Conservation (phyloP, 2,888 invertebrate species). For the Drosophila borealis region DNA sequence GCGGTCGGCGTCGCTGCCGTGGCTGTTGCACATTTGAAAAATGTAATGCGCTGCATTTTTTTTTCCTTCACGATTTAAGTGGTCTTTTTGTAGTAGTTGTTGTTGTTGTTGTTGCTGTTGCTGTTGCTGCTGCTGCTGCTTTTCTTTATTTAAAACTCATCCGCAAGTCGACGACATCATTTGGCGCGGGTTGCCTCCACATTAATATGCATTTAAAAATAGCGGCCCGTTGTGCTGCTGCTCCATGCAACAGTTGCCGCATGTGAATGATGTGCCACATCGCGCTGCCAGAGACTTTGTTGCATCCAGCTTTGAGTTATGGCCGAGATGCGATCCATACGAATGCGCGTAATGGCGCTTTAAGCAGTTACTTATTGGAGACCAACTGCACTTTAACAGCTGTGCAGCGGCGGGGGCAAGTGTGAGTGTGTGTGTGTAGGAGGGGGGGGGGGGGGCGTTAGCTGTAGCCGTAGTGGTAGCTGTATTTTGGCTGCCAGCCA, state of each 20-base stretch:
- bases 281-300: conserved; percentile 19
- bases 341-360: conserved; percentile 8
- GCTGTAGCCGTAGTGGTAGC: neutral
- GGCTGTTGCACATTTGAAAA: conserved; percentile 66
- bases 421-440: neutral
- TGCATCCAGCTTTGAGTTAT: conserved; percentile 14
- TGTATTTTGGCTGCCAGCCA: conserved; percentile 71
- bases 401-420: neutral
- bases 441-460: neutral
- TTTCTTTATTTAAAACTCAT: conserved; percentile 76
- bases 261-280: conserved; percentile 55
- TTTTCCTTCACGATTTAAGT: conserved; percentile 54
- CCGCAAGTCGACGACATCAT: conserved; percentile 78
- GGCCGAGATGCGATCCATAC: conserved; percentile 15
- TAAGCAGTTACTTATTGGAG: conserved; percentile 35
- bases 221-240: conserved; percentile 45
- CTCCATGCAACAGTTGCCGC: conserved; percentile 57
- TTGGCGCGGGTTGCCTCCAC: conserved; percentile 64
- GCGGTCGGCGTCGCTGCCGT: conserved; percentile 23
- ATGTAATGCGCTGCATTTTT: conserved; percentile 52
- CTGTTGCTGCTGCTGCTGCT: conserved; percentile 23
- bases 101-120: conserved; percentile 18
- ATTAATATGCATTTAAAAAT: conserved; percentile 73
- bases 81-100: conserved; percentile 34
- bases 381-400: conserved; percentile 30